phyloP scores from a whole-genome alignment of 2,888 invertebrate genomes.

The Chymomyza amoena region DNA sequence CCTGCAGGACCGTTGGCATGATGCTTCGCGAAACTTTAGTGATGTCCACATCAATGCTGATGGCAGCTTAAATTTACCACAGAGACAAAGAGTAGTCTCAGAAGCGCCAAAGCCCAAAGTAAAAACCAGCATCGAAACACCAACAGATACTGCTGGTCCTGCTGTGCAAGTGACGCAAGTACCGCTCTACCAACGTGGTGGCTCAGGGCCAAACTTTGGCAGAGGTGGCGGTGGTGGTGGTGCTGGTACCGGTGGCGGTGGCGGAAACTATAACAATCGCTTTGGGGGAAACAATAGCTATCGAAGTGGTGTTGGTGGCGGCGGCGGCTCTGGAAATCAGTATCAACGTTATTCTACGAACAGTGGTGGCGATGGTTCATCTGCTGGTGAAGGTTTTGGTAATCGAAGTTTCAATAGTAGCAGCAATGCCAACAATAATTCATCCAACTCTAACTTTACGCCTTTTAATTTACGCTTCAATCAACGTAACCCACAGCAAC shows the following conservation, averaged over 20 bases:
- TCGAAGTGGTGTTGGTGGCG: conserved; percentile 24
- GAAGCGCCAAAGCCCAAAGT: not conserved
- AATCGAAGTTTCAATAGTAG: conserved; percentile 63
- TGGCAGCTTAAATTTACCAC: conserved; percentile 82
- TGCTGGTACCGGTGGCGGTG: conserved; percentile 42
- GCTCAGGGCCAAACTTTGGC: conserved; percentile 73
- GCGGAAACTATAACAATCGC: conserved; percentile 68
- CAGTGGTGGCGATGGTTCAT: conserved; percentile 21
- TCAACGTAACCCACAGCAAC: conserved; percentile 59
- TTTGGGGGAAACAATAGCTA: conserved; percentile 39
- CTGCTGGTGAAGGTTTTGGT: conserved; percentile 31
- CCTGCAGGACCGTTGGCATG: conserved; percentile 85
- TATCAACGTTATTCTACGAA: conserved; percentile 47
- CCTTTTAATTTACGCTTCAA: conserved; percentile 74
- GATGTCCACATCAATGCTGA: conserved; percentile 79
- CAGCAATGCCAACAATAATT: conserved; percentile 49
- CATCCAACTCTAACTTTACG: conserved; percentile 44
- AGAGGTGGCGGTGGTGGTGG: conserved; percentile 67
- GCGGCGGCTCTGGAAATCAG: conserved; percentile 39
- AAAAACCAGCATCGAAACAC: not conserved
- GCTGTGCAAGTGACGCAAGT: conserved; percentile 78
- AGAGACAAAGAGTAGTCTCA: not conserved
- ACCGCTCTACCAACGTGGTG: conserved; percentile 84
- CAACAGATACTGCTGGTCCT: conserved; percentile 1
- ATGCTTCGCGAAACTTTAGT: conserved; percentile 81